phyloP scores from a whole-genome alignment of 1,140 invertebrate genomes.

The Lordiphosa collinella region DNA sequence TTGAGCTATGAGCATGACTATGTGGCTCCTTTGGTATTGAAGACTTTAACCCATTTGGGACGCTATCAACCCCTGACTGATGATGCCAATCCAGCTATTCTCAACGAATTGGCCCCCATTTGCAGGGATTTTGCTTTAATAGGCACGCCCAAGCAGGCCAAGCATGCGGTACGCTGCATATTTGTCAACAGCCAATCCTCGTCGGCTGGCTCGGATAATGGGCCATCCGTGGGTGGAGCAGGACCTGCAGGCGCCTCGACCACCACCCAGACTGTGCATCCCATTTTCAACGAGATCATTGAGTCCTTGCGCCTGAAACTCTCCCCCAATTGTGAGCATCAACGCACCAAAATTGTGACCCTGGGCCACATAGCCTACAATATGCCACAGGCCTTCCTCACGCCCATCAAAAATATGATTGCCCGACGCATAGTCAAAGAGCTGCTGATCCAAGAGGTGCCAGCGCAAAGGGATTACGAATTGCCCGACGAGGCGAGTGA shows the following conservation, averaged over 20 bases:
- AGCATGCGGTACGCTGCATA: conserved; percentile 96
- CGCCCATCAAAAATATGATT: conserved; percentile 95
- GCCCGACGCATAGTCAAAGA: conserved; percentile 98
- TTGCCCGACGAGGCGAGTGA: conserved; percentile 81
- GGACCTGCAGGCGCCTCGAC: conserved; percentile 41
- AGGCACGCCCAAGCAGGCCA: conserved; percentile 96
- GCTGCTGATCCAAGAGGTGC: conserved; percentile 91
- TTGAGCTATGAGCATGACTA: conserved; percentile 90
- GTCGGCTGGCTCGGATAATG: conserved; percentile 24
- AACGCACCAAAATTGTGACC: conserved; percentile 95
- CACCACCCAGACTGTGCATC: conserved; percentile 84
- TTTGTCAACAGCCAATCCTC: conserved; percentile 84
- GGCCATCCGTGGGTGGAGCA: conserved; percentile 1
- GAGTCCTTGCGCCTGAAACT: conserved; percentile 89
- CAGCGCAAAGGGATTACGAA: conserved; percentile 80
- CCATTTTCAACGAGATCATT: conserved; percentile 91
- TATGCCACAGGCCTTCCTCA: conserved; percentile 92
- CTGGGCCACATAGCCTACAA: conserved; percentile 96
- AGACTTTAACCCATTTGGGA: conserved; percentile 92
- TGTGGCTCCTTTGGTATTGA: conserved; percentile 89
- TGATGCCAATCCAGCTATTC: conserved; percentile 79
- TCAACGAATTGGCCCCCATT: conserved; percentile 88
- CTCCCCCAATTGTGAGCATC: conserved; percentile 89
- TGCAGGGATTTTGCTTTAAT: conserved; percentile 92
- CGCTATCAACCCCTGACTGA: conserved; percentile 89